Conservation (phyloP, 92 coral and sea anemone genomes). For the Epizoanthus stellaris region DNA sequence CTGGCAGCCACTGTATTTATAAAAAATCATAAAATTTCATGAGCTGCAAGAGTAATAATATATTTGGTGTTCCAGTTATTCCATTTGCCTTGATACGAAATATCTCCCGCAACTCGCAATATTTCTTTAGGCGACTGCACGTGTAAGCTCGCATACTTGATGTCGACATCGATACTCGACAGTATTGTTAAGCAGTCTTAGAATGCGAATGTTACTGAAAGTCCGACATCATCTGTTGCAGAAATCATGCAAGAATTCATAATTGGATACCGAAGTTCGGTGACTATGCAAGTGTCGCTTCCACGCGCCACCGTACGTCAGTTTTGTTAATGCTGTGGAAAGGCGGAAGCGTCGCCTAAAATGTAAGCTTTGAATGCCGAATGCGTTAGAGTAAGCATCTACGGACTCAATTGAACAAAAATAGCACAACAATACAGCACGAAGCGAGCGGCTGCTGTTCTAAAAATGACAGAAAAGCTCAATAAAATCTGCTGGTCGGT, state of each 20-base stretch:
- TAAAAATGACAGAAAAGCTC: slow-evolving; percentile 5
- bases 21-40: no score
- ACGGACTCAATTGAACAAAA: not conserved
- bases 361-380: not conserved
- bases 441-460: not conserved
- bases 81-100: not conserved
- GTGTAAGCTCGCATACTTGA: no score
- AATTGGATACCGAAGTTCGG: slow-evolving; percentile 9
- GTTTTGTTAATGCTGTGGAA: not conserved
- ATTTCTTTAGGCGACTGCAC: not conserved
- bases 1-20: no score
- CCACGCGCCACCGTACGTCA: not conserved
- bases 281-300: not conserved
- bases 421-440: not conserved
- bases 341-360: slow-evolving; percentile 27
- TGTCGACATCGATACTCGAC: no score
- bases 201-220: not conserved
- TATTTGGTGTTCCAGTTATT: not conserved
- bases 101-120: not conserved
- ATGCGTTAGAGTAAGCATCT: not conserved
- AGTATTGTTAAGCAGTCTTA: not conserved
- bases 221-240: not conserved
- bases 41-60: no score
- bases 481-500: slow-evolving; percentile 34
- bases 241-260: slow-evolving; percentile 1